These are phyloP conservation scores for Ylistrum balloti DNA, from an alignment of 1,140 invertebrate species.

Conservation along the genomic window DNA sequence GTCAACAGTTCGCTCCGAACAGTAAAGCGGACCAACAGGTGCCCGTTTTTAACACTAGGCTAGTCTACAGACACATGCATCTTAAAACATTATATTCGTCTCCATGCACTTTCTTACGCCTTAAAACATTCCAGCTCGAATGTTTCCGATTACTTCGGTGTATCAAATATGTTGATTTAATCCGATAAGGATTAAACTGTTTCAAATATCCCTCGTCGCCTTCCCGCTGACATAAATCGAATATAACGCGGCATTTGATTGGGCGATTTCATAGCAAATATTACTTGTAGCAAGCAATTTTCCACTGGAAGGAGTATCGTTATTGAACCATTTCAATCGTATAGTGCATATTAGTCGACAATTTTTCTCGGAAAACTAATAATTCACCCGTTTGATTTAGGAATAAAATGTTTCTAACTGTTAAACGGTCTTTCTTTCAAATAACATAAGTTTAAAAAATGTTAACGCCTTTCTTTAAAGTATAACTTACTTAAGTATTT, in stretches of 20 bases:
- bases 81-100: not conserved
- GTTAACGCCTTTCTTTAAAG: no score
- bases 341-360: no score
- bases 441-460: no score
- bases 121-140: not conserved
- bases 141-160: not conserved
- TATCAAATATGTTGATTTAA: not conserved
- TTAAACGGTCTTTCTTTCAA: no score
- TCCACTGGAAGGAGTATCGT: not conserved
- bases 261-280: not conserved
- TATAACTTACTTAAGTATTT: no score
- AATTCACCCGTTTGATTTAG: no score
- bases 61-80: constrained; percentile 17
- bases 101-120: constrained; percentile 16
- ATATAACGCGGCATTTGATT: not conserved
- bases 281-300: not conserved
- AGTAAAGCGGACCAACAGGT: not conserved
- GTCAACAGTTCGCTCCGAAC: not conserved
- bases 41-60: not conserved
- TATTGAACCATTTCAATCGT: not conserved
- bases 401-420: no score
- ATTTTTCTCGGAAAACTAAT: no score
- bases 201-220: constrained; percentile 14
- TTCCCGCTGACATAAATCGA: constrained; percentile 1
- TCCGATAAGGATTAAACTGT: constrained; percentile 8